Evolutionary conservation across 2,113 vertebrate genomes (phyloP).

Genomic region (Brachyistius frenatus): DNA sequence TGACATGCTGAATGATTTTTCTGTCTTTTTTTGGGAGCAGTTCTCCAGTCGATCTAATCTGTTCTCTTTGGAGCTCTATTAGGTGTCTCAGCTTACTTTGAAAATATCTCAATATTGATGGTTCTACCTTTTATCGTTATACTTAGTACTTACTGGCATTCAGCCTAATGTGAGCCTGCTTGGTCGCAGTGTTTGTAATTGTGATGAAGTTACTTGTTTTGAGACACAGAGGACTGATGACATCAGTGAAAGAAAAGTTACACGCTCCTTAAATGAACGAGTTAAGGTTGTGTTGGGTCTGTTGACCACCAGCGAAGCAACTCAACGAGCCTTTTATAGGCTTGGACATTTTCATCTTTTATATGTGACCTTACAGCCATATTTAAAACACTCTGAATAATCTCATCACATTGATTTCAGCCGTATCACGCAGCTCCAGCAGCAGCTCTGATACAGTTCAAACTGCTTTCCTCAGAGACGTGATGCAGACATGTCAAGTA

Average conservation of each 20-base stretch:
- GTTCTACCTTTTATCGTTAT: conserved; percentile 10
- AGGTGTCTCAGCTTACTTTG: conserved; percentile 29
- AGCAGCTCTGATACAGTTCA: conserved; percentile 6
- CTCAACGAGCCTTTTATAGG: not conserved
- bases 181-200: conserved; percentile 15
- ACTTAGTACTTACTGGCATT: conserved; percentile 1
- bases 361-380: not conserved
- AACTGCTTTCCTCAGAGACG: conserved; percentile 1
- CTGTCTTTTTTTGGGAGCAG: not conserved
- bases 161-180: conserved; percentile 16
- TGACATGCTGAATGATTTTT: conserved; percentile 28
- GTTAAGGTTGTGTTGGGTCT: conserved; percentile 16
- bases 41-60: conserved; percentile 14
- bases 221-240: conserved; percentile 12
- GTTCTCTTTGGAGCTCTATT: conserved; percentile 27
- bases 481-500: conserved; percentile 2
- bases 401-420: conserved; percentile 12
- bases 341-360: not conserved
- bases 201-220: conserved; percentile 39
- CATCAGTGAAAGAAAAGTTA: conserved; percentile 32
- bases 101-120: conserved; percentile 34
- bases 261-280: conserved; percentile 36
- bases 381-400: conserved; percentile 10
- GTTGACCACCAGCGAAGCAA: conserved; percentile 6
- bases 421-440: not conserved